Evolutionary conservation across 2,113 vertebrate genomes (phyloP).

Genomic region (Salminus brasiliensis): DNA sequence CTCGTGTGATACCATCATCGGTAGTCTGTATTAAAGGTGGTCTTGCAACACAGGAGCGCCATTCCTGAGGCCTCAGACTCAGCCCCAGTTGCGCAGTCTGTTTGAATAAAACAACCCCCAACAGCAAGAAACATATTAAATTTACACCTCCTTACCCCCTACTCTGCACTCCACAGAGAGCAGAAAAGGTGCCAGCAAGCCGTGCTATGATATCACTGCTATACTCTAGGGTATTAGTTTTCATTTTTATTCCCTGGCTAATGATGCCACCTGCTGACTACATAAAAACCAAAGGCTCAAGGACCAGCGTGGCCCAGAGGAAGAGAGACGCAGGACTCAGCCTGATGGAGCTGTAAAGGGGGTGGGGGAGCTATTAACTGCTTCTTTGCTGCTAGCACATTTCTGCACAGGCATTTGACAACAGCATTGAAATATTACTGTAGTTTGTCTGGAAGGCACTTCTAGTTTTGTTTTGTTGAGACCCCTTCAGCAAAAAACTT

Average conservation of each 20-base stretch:
- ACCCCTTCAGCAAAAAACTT: neutral
- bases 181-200: conserved; percentile 60
- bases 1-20: neutral
- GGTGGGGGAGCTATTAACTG: conserved; percentile 64
- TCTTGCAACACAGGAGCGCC: neutral
- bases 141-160: conserved; percentile 71
- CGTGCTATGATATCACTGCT: conserved; percentile 73
- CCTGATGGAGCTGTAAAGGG: conserved; percentile 57
- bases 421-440: neutral
- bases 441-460: neutral
- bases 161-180: conserved; percentile 56
- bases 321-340: conserved; percentile 43
- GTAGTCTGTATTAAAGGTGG: neutral
- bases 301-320: conserved; percentile 62
- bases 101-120: conserved; percentile 62
- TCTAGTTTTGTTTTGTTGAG: no score
- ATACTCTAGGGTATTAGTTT: conserved; percentile 70
- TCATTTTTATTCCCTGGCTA: conserved; percentile 80
- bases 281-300: conserved; percentile 72
- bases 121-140: conserved; percentile 68
- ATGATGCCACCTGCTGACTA: conserved; percentile 85
- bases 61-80: neutral
- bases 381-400: conserved; percentile 26
- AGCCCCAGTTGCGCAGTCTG: conserved; percentile 9
- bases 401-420: neutral